Conservation (phyloP, 2,797 vertebrate species). For the Chaunax sp. region DNA sequence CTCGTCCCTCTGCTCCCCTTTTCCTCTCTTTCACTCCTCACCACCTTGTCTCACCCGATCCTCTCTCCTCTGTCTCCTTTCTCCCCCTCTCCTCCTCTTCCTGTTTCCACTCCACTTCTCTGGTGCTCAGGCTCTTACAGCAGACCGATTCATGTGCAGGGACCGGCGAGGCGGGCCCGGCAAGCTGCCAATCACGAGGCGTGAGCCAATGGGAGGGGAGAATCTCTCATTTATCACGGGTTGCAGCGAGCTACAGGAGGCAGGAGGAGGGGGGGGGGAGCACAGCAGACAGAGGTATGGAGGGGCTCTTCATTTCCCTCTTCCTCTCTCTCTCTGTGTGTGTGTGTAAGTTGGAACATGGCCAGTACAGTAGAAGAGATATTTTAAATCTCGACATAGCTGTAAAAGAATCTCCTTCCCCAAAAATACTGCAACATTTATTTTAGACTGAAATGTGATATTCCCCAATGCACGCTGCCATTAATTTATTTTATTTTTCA, state of each 20-base stretch:
- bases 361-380: slow-evolving; percentile 78
- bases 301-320: slow-evolving; percentile 63
- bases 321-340: slow-evolving; percentile 60
- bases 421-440: background rate
- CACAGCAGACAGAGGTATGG: slow-evolving; percentile 65
- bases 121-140: slow-evolving; percentile 73
- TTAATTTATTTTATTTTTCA: background rate
- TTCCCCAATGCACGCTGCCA: background rate
- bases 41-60: slow-evolving; percentile 71
- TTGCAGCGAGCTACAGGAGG: slow-evolving; percentile 49
- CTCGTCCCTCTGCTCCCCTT: slow-evolving; percentile 71
- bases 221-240: slow-evolving; percentile 48
- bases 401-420: slow-evolving; percentile 20
- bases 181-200: slow-evolving; percentile 54
- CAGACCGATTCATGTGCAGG: slow-evolving; percentile 77
- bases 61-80: slow-evolving; percentile 76
- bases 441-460: background rate
- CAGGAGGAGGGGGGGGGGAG: slow-evolving; percentile 63
- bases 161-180: slow-evolving; percentile 44
- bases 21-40: slow-evolving; percentile 76
- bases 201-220: slow-evolving; percentile 62
- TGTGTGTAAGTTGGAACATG: slow-evolving; percentile 69
- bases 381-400: slow-evolving; percentile 71
- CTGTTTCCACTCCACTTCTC: slow-evolving; percentile 81
- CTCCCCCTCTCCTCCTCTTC: slow-evolving; percentile 78